These are phyloP conservation scores for Lepus townsendii DNA, from an alignment of 2,797 vertebrate genomes.

Conservation along the genomic window DNA sequence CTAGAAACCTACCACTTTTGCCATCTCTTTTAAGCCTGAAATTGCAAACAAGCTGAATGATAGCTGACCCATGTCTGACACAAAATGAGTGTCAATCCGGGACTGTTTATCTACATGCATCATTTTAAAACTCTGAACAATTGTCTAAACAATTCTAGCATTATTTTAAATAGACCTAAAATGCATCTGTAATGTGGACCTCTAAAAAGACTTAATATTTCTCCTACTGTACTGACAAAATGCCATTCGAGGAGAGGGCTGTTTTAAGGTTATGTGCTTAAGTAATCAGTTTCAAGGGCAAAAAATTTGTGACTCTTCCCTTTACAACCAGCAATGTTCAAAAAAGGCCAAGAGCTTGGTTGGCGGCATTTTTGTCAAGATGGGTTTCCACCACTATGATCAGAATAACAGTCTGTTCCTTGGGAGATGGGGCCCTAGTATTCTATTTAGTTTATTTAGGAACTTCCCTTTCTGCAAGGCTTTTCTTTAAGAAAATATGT, in stretches of 20 bases:
- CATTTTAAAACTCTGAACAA: background rate
- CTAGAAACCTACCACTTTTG: conserved; percentile 35
- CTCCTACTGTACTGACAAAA: conserved; percentile 8
- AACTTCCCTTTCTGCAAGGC: conserved; percentile 40
- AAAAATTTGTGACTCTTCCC: background rate
- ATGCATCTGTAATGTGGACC: background rate
- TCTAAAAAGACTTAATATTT: conserved; percentile 14
- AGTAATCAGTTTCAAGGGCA: background rate
- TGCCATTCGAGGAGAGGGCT: background rate
- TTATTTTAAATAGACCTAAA: conserved; percentile 21
- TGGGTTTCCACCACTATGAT: conserved; percentile 7
- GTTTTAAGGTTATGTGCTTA: background rate
- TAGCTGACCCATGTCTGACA: background rate
- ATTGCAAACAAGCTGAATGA: background rate
- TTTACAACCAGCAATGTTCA: background rate
- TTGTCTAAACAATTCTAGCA: conserved; percentile 48
- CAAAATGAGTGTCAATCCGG: background rate
- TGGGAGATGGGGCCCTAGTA: background rate
- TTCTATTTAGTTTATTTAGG: conserved; percentile 28
- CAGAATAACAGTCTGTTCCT: background rate
- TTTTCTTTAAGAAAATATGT: conserved; percentile 33
- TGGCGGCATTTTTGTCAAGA: background rate
- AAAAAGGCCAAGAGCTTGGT: background rate
- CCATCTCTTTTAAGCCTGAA: conserved; percentile 5
- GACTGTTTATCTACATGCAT: background rate